Conservation (phyloP, 2,113 vertebrate species). For the Erpornis zantholeuca region DNA sequence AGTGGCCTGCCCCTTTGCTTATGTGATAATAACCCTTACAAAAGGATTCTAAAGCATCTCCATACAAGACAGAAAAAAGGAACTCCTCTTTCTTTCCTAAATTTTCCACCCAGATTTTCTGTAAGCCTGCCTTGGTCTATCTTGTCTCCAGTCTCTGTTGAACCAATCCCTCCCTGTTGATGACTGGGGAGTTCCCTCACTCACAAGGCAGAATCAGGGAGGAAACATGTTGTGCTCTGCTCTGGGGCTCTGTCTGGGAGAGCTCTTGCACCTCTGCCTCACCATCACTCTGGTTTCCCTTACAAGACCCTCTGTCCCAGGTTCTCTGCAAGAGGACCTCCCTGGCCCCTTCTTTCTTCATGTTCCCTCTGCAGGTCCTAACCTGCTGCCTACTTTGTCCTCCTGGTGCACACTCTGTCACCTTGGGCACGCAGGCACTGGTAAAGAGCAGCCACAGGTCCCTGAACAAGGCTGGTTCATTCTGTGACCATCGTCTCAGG, state of each 20-base stretch:
- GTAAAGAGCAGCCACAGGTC: background rate
- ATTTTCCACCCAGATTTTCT: background rate
- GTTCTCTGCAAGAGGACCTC: background rate
- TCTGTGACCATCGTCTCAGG: background rate
- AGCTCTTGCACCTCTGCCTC: background rate
- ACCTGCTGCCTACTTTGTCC: background rate
- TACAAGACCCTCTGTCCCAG: background rate
- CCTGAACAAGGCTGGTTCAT: background rate
- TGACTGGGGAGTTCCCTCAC: background rate
- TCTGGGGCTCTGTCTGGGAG: background rate
- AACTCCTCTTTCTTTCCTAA: background rate
- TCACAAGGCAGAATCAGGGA: background rate
- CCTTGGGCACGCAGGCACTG: accelerated
- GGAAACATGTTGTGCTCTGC: background rate
- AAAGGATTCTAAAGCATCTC: background rate
- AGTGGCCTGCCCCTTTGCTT: background rate
- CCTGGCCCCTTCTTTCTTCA: background rate
- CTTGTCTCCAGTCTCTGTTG: background rate
- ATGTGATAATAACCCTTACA: background rate
- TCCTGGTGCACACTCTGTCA: background rate
- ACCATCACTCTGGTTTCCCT: background rate
- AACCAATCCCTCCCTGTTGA: background rate
- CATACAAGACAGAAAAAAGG: background rate
- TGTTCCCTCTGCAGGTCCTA: background rate
- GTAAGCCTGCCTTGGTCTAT: background rate